Base-by-base conservation (phyloP, 1,140 invertebrate genomes). In the Dendrolimus punctatus region DNA sequence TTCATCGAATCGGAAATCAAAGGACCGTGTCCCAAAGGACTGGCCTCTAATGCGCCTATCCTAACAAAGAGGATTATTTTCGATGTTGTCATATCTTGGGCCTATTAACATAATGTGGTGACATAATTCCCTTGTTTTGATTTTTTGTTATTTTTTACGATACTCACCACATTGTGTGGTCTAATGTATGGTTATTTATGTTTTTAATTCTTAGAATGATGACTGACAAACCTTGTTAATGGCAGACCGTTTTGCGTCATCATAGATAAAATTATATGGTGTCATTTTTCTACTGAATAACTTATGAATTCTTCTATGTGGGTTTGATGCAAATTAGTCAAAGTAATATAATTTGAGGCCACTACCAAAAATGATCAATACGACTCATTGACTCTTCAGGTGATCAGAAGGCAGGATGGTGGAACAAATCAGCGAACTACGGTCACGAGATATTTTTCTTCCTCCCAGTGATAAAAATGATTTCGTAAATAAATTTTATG, bases 1-100 rank as follows among this genome's bases (percentile, higher is more conserved):
- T 79, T 60, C 71, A 74, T 80, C 77, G 74, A 73, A 82, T 81
- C 71, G 60, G 53, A 74, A 83, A 82, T 83, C 81, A 85, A 85
- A 85, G 76, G 71, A 54, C 57, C 37, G 9, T 40, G 57, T 76
- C 76, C 75, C 81, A 51, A 46, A 60, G 73, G 75, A 73, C 68
- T 39, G 41, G 52, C 64, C 47, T 57, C 66, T 77, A 77, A 80
- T 77, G 72, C 71, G 67, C 58, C 73, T 72, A 71, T 76, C 69
- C 69, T 58, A 68, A 80, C 72, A 81, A 85, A 85, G 81, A 60
- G 81, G 81, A 85, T 85, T 85, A 85, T 67, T 59, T 68, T 60
- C 63, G 51, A 70, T 76, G 75, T 81, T 77, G 76, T 85, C 75
- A 80, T 76, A 83, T 79, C 70, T 69, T 52, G 10, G 45, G 61